Evolutionary conservation across 64 coral and sea anemone genomes (phyloP).

Genomic region (Acropora tenuis): DNA sequence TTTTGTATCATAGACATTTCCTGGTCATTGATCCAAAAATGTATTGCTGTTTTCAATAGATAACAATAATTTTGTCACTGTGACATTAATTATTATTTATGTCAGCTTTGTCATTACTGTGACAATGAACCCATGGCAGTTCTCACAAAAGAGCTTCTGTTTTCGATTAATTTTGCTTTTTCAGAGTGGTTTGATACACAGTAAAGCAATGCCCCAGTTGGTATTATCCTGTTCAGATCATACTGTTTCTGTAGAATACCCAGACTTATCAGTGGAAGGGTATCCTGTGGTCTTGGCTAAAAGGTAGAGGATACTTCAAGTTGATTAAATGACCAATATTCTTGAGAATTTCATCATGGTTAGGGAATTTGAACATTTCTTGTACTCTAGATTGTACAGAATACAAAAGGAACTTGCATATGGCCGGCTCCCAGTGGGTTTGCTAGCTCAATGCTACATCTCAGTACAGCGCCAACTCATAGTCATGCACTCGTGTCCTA

Average conservation of each 20-base stretch:
- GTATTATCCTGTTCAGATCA: constrained; percentile 57
- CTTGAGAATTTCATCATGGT: not conserved
- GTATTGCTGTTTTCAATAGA: too few relatives aligned
- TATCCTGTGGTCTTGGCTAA: constrained; percentile 72
- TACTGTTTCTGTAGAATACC: constrained; percentile 53
- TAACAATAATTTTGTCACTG: too few relatives aligned
- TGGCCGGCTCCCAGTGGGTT: too few relatives aligned
- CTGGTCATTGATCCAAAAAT: too few relatives aligned
- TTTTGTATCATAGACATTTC: too few relatives aligned
- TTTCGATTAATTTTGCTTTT: not conserved
- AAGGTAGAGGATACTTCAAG: constrained; percentile 55
- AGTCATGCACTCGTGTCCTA: too few relatives aligned
- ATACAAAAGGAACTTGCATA: too few relatives aligned
- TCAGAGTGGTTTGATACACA: constrained; percentile 86
- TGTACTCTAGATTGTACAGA: too few relatives aligned
- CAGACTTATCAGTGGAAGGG: constrained; percentile 53
- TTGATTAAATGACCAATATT: not conserved
- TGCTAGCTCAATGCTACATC: too few relatives aligned
- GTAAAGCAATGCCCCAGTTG: constrained; percentile 90
- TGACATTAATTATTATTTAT: too few relatives aligned
- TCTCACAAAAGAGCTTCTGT: not conserved
- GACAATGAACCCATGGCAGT: not conserved
- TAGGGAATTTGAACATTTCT: not conserved
- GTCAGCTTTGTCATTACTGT: too few relatives aligned
- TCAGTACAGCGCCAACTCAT: too few relatives aligned